Conservation (phyloP, 2,113 vertebrate genomes). For the Pseudolaguvia tuberculata region DNA sequence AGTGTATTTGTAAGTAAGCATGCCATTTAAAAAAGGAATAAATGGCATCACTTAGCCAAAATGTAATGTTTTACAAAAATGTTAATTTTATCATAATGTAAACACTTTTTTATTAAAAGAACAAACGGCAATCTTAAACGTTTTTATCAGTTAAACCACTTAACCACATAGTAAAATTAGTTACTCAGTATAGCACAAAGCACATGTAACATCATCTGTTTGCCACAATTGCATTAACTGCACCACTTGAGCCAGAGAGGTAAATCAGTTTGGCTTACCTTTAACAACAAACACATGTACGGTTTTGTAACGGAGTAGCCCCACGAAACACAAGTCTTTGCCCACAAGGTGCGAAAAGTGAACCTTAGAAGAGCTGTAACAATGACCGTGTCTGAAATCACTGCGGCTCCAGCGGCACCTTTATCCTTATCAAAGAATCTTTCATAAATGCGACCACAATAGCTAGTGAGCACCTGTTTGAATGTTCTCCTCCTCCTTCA, state of each 20-base stretch:
- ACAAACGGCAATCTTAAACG: not conserved
- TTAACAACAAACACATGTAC: conserved; percentile 56
- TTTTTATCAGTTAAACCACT: not conserved
- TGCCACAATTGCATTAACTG: conserved; percentile 24
- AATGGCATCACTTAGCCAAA: not conserved
- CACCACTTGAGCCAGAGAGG: conserved; percentile 43
- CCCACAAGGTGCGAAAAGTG: conserved; percentile 57
- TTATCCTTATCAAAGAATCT: conserved; percentile 69
- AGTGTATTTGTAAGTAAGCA: too few relatives aligned
- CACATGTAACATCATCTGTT: conserved; percentile 39
- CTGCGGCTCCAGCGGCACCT: conserved; percentile 66
- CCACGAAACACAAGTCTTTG: conserved; percentile 49
- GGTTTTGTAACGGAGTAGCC: conserved; percentile 52
- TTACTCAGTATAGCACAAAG: conserved; percentile 22
- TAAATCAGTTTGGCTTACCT: conserved; percentile 63
- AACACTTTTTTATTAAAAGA: not conserved
- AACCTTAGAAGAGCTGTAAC: conserved; percentile 63
- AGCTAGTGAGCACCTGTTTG: conserved; percentile 76
- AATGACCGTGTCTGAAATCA: conserved; percentile 71
- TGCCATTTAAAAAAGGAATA: not conserved
- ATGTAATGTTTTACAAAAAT: not conserved
- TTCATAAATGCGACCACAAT: conserved; percentile 75
- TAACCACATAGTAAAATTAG: conserved; percentile 15
- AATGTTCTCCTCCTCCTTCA: conserved; percentile 81
- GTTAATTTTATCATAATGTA: too few relatives aligned